Evolutionary conservation across 2,888 invertebrate genomes (phyloP).

Genomic region (Amblyjoppa fuscipennis): DNA sequence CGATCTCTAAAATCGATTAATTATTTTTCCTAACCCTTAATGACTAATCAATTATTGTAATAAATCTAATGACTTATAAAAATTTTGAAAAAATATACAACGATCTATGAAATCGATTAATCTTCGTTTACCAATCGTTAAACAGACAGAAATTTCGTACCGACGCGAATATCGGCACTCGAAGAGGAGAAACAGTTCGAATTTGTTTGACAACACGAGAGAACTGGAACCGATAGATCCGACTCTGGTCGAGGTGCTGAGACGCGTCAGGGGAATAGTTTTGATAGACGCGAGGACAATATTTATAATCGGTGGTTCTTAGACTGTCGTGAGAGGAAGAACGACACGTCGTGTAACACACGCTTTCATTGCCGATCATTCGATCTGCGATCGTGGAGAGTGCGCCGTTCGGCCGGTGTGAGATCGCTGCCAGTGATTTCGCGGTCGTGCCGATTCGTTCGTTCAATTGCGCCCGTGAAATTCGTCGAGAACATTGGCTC

Average conservation of each 20-base stretch:
- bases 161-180: constrained; percentile 54
- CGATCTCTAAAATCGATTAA: too few species aligned
- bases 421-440: constrained; percentile 10
- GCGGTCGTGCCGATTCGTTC: constrained; percentile 23
- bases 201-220: constrained; percentile 58
- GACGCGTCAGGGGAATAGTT: constrained; percentile 57
- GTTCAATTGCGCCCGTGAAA: background rate
- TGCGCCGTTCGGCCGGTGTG: background rate
- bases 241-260: constrained; percentile 45
- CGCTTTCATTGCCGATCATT: background rate
- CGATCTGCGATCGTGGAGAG: background rate
- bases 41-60: background rate
- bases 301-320: constrained; percentile 67
- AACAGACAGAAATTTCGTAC: constrained; percentile 63
- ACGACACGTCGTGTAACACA: background rate
- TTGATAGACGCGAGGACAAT: constrained; percentile 59
- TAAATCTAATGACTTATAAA: background rate
- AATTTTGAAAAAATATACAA: background rate
- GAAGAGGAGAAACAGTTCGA: constrained; percentile 64
- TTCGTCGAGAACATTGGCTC: background rate
- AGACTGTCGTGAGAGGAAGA: constrained; percentile 14
- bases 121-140: constrained; percentile 21
- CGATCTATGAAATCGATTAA: background rate
- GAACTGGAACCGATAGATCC: constrained; percentile 55
- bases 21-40: background rate